These are phyloP conservation scores for Portunus trituberculatus DNA, from an alignment of 1,140 invertebrate species.

Conservation along the genomic window DNA sequence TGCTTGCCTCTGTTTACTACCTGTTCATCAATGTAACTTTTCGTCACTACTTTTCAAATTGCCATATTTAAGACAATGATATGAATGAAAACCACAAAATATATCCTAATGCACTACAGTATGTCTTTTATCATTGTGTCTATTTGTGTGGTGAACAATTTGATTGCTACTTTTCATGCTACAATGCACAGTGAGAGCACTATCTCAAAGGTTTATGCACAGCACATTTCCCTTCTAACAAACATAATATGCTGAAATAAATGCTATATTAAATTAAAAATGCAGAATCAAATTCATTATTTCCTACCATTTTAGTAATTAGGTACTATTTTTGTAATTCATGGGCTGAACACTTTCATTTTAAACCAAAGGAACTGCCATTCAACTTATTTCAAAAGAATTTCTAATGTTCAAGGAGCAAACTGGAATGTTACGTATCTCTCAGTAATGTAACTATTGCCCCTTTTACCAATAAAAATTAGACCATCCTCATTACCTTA, in stretches of 20 bases:
- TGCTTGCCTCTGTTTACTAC: not conserved
- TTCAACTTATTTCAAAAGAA: not conserved
- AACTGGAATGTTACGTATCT: not conserved
- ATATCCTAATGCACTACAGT: not conserved
- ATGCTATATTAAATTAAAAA: not conserved
- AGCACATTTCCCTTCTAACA: not conserved
- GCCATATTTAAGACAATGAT: not conserved
- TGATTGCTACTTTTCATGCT: not conserved
- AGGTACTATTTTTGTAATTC: too few species aligned
- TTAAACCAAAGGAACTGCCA: not conserved
- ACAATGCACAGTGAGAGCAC: not conserved
- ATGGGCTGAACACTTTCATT: not conserved
- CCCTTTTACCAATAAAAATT: not conserved
- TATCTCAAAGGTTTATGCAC: not conserved
- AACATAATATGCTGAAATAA: not conserved
- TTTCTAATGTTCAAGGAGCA: not conserved
- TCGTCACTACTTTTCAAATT: not conserved
- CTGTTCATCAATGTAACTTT: not conserved
- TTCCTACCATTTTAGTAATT: too few species aligned
- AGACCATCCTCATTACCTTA: too few species aligned
- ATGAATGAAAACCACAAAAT: too few species aligned
- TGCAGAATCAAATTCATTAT: too few species aligned
- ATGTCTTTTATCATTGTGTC: not conserved
- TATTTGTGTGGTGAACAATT: not conserved
- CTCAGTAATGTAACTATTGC: not conserved